phyloP scores from a whole-genome alignment of 2,888 invertebrate species.

The Byasa hedistus region DNA sequence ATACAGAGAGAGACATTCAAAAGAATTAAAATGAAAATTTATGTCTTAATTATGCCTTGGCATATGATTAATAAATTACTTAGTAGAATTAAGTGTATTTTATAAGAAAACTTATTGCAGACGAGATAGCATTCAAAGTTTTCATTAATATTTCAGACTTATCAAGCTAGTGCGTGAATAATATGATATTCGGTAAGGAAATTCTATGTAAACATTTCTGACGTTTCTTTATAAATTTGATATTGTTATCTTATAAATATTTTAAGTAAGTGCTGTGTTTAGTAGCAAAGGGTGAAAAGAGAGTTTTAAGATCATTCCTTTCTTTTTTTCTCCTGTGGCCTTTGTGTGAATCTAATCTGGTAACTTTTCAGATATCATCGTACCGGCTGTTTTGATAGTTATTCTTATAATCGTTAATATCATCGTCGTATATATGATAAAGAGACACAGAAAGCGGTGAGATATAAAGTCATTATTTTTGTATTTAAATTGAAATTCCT shows the following conservation, averaged over 20 bases:
- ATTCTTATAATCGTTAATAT: neutral
- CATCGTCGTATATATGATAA: neutral
- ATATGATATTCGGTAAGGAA: neutral
- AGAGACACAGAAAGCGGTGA: conserved; percentile 5
- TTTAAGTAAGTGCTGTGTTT: no score
- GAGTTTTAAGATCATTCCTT: no score
- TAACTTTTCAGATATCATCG: neutral
- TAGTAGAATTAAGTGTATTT: neutral
- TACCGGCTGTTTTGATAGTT: conserved; percentile 5
- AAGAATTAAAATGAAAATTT: no score
- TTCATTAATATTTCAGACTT: neutral
- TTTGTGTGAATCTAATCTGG: no score
- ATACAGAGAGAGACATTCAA: no score
- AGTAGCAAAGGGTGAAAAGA: no score
- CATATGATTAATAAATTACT: no score
- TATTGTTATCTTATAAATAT: no score
- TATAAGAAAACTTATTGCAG: neutral
- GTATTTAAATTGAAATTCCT: neutral
- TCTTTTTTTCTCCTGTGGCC: no score
- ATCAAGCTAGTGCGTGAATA: neutral
- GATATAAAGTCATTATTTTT: neutral
- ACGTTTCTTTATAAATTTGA: no score
- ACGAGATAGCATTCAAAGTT: neutral
- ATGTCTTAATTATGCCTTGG: no score
- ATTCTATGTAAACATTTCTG: neutral